Base-by-base conservation (phyloP, 2,113 vertebrate species). In the Thymallus thymallus region DNA sequence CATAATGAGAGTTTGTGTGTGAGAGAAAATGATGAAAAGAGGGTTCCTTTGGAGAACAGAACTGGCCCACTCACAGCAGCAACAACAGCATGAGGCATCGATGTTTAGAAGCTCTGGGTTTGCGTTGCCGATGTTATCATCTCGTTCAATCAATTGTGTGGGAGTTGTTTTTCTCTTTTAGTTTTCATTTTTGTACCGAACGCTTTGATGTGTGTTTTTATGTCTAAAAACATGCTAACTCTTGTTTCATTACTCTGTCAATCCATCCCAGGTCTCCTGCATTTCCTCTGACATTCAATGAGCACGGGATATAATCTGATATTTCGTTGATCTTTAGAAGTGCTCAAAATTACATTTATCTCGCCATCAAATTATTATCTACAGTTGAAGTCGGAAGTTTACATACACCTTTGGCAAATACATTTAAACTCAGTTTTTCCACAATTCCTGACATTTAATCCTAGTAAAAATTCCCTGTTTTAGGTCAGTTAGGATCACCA, bases 271-370 rank as follows among this genome's bases (percentile, higher is more conserved):
- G 16, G 5, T 30, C 9, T 74, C 71, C 68, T 71, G 78, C 30
- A 69, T 70, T 5, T 69, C 74, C 35, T 41, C 1, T 76, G 32
- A 77, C 71, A 73, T 76, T 87, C 75, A 80, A 84, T 77, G 9
- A 10, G 35, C 35, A 41, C 0, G 10, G 9, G 35, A 41, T 41
- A 41, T 41, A 41, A 41, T 41, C 9, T 0, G 83, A 85, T 88
- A 86, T 88, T 86, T 83, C 80, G 84, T 82, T 77, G 87, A 86
- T 90, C 87, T 90, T 85, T 78, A 80, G 72, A 88, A 87, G 82
- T 65, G 75, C 77, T 80, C 74, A 77, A 78, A 69, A 78, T 88
- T 90, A 90, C 87, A 88, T 91, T 91, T 88, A 88, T 89, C 83
- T 83, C 84, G 60, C 74, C 75, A 80, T 74, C 74, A 87, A 85